Base-by-base conservation (phyloP, 2,113 vertebrate species). In the Phoxinus phoxinus region DNA sequence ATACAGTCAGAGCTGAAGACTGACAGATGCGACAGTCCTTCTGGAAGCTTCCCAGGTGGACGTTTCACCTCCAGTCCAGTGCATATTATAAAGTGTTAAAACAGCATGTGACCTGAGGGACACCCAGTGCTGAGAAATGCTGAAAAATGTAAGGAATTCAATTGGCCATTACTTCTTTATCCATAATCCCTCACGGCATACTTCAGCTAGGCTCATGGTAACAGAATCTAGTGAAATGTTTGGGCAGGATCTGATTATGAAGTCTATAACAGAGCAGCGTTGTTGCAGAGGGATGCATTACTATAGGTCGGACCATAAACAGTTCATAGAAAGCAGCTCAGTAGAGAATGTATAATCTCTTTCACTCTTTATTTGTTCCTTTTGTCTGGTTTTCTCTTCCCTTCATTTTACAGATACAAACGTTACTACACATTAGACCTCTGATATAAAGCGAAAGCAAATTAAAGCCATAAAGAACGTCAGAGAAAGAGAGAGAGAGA, bases 401-500 rank as follows among this genome's bases (percentile, higher is more conserved):
- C 48, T 12, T 30, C 4, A 53, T 25, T 11, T 58, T 15, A 17
- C 46, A 58, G 35, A 71, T 4, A 58, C 27, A 81, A 53, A 51
- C 32, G 61, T 25, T 51, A 44, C 10, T 63, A 44, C n/a, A 71
- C 56, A 63, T 71, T 53, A 44, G 37, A 41, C 41, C 73, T 76
- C 32, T 25, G 37, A 63, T 48, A 59, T 44, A 84, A 78, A 84
- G 30, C n/a, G 80, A 51, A 84, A 67, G 73, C 69, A 53, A 85
- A 75, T 41, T 3, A 65, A 73, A 65, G 17, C 58, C 58, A 77
- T 44, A 58, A 90, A 90, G 85, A 84, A 51, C 56, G 15, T 83
- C 8, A 11, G 0, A 48, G 46, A 1, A 12, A 48, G 46, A 4
- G 11, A 51, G 48, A 12, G 44, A 11, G 41, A 11, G 41, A 44